phyloP scores from a whole-genome alignment of 2,113 vertebrate genomes.

The Phalacrocorax aristotelis region DNA sequence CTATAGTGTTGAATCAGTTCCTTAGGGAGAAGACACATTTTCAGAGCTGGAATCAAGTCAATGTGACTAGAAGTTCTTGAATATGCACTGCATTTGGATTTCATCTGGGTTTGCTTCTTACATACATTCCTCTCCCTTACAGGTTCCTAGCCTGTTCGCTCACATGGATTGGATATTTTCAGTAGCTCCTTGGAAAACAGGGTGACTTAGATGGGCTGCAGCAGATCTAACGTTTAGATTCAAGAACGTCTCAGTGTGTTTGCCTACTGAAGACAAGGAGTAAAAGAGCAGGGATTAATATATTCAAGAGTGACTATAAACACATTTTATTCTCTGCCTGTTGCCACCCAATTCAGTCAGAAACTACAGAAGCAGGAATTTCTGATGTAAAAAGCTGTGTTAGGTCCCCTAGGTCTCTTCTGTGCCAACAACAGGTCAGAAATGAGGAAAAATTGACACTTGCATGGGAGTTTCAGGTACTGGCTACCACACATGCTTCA shows the following conservation, averaged over 20 bases:
- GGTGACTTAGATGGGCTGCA: background rate
- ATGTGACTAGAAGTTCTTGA: background rate
- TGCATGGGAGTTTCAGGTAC: background rate
- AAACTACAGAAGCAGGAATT: background rate
- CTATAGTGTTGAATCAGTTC: background rate
- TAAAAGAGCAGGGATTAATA: background rate
- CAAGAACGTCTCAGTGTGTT: background rate
- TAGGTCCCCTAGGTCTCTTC: background rate
- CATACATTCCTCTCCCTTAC: background rate
- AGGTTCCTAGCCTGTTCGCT: background rate
- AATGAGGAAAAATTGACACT: background rate
- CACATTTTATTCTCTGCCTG: background rate
- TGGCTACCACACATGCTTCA: background rate
- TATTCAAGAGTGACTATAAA: background rate
- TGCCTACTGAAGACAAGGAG: background rate
- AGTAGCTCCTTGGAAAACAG: background rate
- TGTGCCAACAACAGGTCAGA: background rate
- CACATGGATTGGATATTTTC: background rate
- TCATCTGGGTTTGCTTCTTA: constrained; percentile 4
- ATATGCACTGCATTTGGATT: background rate
- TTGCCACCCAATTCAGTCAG: background rate
- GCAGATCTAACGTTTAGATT: background rate
- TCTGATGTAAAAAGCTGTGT: background rate
- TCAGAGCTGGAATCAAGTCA: background rate
- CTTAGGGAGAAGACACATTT: background rate